Evolutionary conservation across 2,888 invertebrate genomes (phyloP), one percentile per base, ranked within the genome.

Genomic region (Amphimallon solstitiale): DNA sequence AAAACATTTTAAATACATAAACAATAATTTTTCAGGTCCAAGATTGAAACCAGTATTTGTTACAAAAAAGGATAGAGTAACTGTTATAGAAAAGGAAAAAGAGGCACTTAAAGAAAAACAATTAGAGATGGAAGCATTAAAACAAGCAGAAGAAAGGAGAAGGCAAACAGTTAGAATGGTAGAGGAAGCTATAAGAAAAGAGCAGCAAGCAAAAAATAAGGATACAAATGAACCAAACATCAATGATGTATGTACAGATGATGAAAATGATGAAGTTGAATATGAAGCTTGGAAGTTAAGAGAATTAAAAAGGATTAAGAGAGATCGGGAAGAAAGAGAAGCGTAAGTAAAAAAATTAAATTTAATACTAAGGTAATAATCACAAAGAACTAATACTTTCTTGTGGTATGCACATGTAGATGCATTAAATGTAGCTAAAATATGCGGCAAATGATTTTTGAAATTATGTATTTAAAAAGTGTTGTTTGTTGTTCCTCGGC

Each of bases 241-340:
- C 2, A 90, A 93, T 70, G 93, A 95, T 78, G 92, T 96, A 1
- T 93, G 93, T 77, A 96, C 95, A 0, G 96, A 96, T 72, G 97
- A 97, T 79, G 98, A 98, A 78, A 96, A 96, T 77, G 96, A 97
- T 76, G 97, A 98, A 80, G 88, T 96, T 6, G 97, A 96, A 77
- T 99, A 98, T 76, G 98, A 99, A 81, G 90, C 94, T 0, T 99
- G 99, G 99, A 99, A 99, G 82, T 83, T 98, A 29, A 87, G 99
- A 15, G 99, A 99, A 84, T 86, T 99, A 79, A 97, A 96, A 80
- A 86, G 99, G 49, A 92, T 99, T 71, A 99, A 99, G 82, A 88
- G 98, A 1, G 97, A 98, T 80, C 89, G 97, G 70, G 98, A 99
- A 74, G 97, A 98, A 83, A 86, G 95, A 74, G 98, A 98, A 84